Conservation (phyloP, 2,797 vertebrate genomes). For the Vireo griseus region DNA sequence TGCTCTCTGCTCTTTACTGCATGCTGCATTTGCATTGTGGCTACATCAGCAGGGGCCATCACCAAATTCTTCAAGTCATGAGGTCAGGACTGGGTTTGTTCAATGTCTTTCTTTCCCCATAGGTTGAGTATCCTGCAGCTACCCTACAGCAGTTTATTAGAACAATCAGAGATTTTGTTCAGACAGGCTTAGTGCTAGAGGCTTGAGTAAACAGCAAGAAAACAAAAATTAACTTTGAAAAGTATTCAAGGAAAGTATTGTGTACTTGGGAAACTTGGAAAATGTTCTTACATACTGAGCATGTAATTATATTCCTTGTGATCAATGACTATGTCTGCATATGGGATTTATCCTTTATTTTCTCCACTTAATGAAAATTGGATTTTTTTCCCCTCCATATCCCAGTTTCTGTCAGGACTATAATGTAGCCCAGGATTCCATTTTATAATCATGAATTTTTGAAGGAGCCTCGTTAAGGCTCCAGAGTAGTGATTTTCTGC, state of each 20-base stretch:
- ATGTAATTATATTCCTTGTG: neutral
- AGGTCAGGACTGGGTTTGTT: neutral
- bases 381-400: neutral
- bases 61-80: neutral
- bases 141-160: neutral
- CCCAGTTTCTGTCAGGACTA: conserved; percentile 5
- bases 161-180: neutral
- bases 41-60: neutral
- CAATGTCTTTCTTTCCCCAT: neutral
- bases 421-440: conserved; percentile 8
- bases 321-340: neutral
- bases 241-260: neutral
- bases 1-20: neutral
- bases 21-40: neutral
- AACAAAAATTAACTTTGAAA: neutral
- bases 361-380: conserved; percentile 19
- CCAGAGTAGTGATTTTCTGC: conserved; percentile 56
- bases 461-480: conserved; percentile 35
- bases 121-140: neutral
- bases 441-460: conserved; percentile 54
- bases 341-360: conserved; percentile 8
- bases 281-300: neutral
- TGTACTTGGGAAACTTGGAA: neutral
- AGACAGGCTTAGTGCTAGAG: neutral
- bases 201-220: neutral